Base-by-base conservation (phyloP, 2,888 invertebrate species). In the Pharmacophagus antenor region DNA sequence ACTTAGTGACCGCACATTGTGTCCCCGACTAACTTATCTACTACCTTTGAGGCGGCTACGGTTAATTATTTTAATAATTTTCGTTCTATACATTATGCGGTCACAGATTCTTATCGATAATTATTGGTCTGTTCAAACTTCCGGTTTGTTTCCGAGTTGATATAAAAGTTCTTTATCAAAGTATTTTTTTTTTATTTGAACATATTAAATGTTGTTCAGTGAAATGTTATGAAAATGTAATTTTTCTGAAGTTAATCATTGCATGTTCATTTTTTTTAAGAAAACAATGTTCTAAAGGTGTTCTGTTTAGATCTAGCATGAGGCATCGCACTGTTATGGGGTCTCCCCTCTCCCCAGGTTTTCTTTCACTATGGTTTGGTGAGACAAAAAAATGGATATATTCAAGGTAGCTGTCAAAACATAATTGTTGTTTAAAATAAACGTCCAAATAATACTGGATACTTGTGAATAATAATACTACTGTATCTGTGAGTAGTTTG, bases 251-350 rank as follows among this genome's bases (percentile, higher is more conserved):
- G 22, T 50, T 42, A 46, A 42, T 41, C 49, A 59, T 55, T 60
- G 60, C 60, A 60, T 60, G 60, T 50, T 25, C 15, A 15, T 20
- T 56, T 41, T 42, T 37, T 18, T 25, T n/a, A 46, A 20, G 21
- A 44, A 17, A 55, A 12, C 23, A 55, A n/a, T 31, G 37, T 51
- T 47, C 20, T 23, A 31, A 51, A 37, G 31, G n/a, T n/a, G 15
- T 37, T 25, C 56, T 49, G 20, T 51, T 31, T 51, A 52, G 46
- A 23, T 61, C 65, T 65, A 70, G 77, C 79, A 77, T 77, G 77
- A 63, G 53, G 62, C 68, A 71, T 70, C 66, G 76, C 77, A 76
- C 76, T 65, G 71, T 77, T 74, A 74, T 67, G 65, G 70, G 72
- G 76, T 72, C 72, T 70, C 57, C 58, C 73, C 72, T n/a, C 15